Base-by-base conservation (phyloP, 2,113 vertebrate genomes). In the Geococcyx californianus region DNA sequence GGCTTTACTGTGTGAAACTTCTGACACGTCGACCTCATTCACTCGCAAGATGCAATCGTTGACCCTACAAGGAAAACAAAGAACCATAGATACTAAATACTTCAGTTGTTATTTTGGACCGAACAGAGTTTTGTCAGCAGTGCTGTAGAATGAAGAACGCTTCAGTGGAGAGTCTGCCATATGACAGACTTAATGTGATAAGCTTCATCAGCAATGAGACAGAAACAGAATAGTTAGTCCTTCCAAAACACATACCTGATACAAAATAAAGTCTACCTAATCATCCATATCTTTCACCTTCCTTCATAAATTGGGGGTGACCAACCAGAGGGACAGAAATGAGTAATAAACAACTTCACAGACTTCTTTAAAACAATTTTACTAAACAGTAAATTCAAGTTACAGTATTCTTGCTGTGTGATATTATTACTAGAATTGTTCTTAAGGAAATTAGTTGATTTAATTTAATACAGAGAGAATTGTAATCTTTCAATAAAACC, bases 1-100 rank as follows among this genome's bases (percentile, higher is more conserved):
- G 0, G 99, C 99, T 93, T 99, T 99, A 97, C 99, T 99, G 98
- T 99, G 99, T 8, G 98, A 99, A 13, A 99, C 99, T 73, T 99
- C 99, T 0, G 99, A 99, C 67, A 99, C 99, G 7, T 99, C 99
- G 0, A 98, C 97, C 52, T 99, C 99, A 15, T 99, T 99, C 98
- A 99, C 99, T 90, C 99, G 98, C 91, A 99, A 97, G 97, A 99
- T 99, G 94, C 99, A 99, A 74, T 99, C 99, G 5, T 99, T 99
- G 91, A 99, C 99, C 97, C 99, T 99, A 92, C 13, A 75, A 70
- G 29, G 24, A 84, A 95, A 76, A 20, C 23, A 85, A 36, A 74
- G 24, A 77, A 13, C 5, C 17, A 7, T 1, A 47, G 16, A 7
- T 9, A 25, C 34, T 47, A 14, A 77, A 33, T 34, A 10, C 13